Conservation (phyloP, 2,113 vertebrate species). For the Serilophus lunatus region DNA sequence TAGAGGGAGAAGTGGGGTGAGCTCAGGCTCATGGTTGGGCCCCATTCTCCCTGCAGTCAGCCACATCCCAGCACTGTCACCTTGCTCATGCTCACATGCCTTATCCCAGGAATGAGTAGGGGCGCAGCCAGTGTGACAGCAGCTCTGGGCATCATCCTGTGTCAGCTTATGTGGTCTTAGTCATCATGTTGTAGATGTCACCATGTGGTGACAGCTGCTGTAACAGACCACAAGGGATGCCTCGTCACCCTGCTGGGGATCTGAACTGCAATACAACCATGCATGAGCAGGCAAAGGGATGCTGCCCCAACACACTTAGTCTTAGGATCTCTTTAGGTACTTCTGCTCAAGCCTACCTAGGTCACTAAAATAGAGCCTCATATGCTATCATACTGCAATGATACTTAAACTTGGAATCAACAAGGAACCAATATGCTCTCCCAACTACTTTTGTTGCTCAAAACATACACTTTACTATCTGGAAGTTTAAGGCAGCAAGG, state of each 20-base stretch:
- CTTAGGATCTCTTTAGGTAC: background rate
- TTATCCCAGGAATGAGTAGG: rapidly evolving
- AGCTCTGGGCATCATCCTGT: background rate
- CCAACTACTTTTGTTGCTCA: background rate
- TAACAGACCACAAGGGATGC: rapidly evolving
- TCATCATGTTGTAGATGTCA: rapidly evolving
- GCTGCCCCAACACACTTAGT: background rate
- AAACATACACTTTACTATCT: background rate
- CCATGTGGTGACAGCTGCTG: background rate
- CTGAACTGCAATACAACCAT: background rate
- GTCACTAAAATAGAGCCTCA: background rate
- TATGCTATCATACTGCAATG: rapidly evolving
- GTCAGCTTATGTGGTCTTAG: background rate
- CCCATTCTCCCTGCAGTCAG: background rate
- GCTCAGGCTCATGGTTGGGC: rapidly evolving
- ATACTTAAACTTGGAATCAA: background rate
- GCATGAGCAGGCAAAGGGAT: rapidly evolving
- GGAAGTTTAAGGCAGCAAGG: background rate
- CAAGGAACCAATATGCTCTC: background rate
- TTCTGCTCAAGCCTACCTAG: background rate
- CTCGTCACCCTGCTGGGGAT: rapidly evolving
- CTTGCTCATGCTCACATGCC: rapidly evolving
- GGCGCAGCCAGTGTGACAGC: background rate
- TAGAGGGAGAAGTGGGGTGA: background rate
- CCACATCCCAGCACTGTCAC: background rate